phyloP scores from a whole-genome alignment of 2,797 vertebrate genomes.

The Micropoecilia bifurca region DNA sequence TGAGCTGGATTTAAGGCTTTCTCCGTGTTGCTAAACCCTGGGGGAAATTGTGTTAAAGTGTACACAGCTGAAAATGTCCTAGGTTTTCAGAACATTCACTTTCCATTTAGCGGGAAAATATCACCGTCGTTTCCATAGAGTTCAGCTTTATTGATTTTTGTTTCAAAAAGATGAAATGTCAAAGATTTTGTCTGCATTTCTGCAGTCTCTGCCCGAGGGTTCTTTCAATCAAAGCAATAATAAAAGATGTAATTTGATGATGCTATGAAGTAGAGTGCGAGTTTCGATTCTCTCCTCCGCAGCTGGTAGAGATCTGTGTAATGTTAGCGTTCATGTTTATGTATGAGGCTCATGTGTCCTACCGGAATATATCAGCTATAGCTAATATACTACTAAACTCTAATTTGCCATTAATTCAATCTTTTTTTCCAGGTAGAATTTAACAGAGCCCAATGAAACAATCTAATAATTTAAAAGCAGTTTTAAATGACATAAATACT shows the following conservation, averaged over 20 bases:
- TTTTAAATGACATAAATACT: not conserved
- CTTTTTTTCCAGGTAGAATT: not conserved
- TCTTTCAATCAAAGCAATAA: slow-evolving; percentile 22
- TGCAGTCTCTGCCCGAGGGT: not conserved
- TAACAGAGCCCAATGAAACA: not conserved
- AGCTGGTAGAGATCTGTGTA: not conserved
- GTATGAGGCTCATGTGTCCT: not conserved
- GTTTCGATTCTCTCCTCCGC: slow-evolving; percentile 1
- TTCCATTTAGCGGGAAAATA: slow-evolving; percentile 13
- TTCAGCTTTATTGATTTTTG: slow-evolving; percentile 1
- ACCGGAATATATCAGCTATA: too few relatives aligned
- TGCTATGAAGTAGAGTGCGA: slow-evolving; percentile 4
- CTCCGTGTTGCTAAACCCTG: slow-evolving; percentile 40
- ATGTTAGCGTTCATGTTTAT: not conserved
- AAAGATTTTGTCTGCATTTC: slow-evolving; percentile 15
- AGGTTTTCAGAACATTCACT: slow-evolving; percentile 40
- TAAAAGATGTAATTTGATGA: slow-evolving; percentile 17
- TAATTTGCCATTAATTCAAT: not conserved
- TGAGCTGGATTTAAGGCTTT: slow-evolving; percentile 54
- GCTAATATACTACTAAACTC: not conserved
- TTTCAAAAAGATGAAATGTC: slow-evolving; percentile 14
- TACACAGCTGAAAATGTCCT: slow-evolving; percentile 36
- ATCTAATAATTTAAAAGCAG: not conserved
- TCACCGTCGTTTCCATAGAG: slow-evolving; percentile 5
- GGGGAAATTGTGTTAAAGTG: slow-evolving; percentile 40